phyloP scores from a whole-genome alignment of 1,140 invertebrate species.

The Drosophila kurseongensis region DNA sequence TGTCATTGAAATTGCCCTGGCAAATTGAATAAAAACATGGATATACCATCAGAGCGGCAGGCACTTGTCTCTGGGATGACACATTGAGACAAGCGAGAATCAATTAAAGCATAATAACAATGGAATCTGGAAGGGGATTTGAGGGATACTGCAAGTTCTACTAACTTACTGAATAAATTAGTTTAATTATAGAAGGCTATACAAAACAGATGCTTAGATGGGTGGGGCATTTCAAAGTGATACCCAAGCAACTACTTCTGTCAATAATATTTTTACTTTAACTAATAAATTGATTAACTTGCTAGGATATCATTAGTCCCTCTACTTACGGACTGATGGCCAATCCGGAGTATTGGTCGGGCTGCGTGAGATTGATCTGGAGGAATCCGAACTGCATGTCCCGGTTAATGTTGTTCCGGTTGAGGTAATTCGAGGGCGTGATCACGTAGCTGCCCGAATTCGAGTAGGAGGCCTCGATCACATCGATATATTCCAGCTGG shows the following conservation, averaged over 20 bases:
- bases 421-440: constrained; percentile 88
- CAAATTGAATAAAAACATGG: constrained; percentile 81
- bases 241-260: background rate
- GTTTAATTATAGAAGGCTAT: background rate
- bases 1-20: constrained; percentile 61
- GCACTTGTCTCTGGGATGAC: constrained; percentile 42
- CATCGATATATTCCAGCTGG: constrained; percentile 87
- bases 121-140: constrained; percentile 11
- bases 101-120: constrained; percentile 75
- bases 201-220: background rate
- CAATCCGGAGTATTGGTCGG: constrained; percentile 88
- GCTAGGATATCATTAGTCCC: too few species aligned
- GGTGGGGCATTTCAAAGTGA: background rate
- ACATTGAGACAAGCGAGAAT: constrained; percentile 55
- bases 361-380: constrained; percentile 94
- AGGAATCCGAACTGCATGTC: constrained; percentile 95
- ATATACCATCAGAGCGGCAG: constrained; percentile 9
- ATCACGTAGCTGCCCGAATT: constrained; percentile 90
- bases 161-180: constrained; percentile 12
- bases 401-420: constrained; percentile 88
- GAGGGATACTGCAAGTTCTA: background rate
- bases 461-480: constrained; percentile 87
- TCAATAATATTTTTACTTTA: too few species aligned
- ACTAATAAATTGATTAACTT: too few species aligned
- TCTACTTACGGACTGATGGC: constrained; percentile 92